Conservation (phyloP, 2,888 invertebrate genomes). For the Ecdyonurus torrentis region DNA sequence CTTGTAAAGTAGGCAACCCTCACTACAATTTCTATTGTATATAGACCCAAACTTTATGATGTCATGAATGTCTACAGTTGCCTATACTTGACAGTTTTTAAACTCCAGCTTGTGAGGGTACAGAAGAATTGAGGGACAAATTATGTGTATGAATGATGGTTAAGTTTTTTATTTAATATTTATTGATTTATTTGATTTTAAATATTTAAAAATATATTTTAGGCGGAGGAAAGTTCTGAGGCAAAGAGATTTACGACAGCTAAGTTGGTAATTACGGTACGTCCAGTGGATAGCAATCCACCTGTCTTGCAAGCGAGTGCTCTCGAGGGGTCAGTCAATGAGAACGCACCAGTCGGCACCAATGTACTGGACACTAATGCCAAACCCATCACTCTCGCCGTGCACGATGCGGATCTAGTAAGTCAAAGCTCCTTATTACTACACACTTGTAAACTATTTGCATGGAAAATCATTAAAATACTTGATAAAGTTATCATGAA, state of each 20-base stretch:
- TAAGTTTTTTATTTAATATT: too few relatives aligned
- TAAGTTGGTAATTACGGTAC: conserved; percentile 61
- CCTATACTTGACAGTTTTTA: too few relatives aligned
- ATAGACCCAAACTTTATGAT: too few relatives aligned
- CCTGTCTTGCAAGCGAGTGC: conserved; percentile 57
- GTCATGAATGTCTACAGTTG: too few relatives aligned
- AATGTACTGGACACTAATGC: conserved; percentile 49
- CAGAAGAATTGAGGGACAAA: too few relatives aligned
- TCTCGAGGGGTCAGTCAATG: conserved; percentile 62
- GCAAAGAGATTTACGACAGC: conserved; percentile 66
- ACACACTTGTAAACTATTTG: not conserved
- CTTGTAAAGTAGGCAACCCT: too few relatives aligned
- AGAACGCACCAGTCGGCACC: conserved; percentile 74
- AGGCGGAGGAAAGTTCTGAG: conserved; percentile 71
- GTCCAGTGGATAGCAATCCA: conserved; percentile 73
- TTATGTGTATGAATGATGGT: too few relatives aligned
- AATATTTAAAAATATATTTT: too few relatives aligned
- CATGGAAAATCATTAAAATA: not conserved
- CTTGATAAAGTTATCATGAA: too few relatives aligned
- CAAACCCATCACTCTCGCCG: conserved; percentile 51
- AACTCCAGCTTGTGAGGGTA: too few relatives aligned
- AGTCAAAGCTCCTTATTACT: conserved; percentile 23
- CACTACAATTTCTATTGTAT: too few relatives aligned
- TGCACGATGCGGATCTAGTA: conserved; percentile 75
- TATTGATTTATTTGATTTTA: too few relatives aligned